Percentiles rank a stretch among this genome's conserved stretches.
Evolutionary conservation across 2,113 vertebrate species (phyloP).

Genomic region (Clarias gariepinus): DNA sequence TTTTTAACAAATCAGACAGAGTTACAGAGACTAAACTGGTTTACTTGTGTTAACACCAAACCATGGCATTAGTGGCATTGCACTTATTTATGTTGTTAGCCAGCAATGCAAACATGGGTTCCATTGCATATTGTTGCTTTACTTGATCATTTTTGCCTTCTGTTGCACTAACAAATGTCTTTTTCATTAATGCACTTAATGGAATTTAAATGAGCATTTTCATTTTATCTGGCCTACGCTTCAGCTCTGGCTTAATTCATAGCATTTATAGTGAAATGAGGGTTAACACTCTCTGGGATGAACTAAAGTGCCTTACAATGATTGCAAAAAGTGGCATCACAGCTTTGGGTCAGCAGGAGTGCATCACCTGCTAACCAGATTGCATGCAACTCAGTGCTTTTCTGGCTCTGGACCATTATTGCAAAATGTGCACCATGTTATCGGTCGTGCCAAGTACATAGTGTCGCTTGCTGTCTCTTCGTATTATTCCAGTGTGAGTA

Average conservation of each 20-base stretch:
- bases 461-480: not conserved
- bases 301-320: constrained; percentile 25
- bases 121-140: not conserved
- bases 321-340: constrained; percentile 35
- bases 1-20: not conserved
- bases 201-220: constrained; percentile 34
- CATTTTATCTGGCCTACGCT: constrained; percentile 5
- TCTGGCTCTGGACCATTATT: constrained; percentile 16
- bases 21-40: not conserved
- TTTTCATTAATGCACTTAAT: constrained; percentile 24
- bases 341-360: constrained; percentile 40
- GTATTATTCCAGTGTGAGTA: not conserved
- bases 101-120: not conserved
- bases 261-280: constrained; percentile 21
- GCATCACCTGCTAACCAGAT: constrained; percentile 33
- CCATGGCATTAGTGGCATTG: not conserved
- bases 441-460: constrained; percentile 9
- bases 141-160: not conserved
- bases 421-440: constrained; percentile 12
- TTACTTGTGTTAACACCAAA: not conserved
- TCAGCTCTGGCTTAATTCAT: constrained; percentile 14
- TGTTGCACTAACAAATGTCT: constrained; percentile 3
- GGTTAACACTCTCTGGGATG: constrained; percentile 14
- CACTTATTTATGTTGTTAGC: not conserved
- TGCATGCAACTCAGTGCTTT: constrained; percentile 18